Conservation (phyloP, 23 tunicate species). For the Trididemnum clinides region DNA sequence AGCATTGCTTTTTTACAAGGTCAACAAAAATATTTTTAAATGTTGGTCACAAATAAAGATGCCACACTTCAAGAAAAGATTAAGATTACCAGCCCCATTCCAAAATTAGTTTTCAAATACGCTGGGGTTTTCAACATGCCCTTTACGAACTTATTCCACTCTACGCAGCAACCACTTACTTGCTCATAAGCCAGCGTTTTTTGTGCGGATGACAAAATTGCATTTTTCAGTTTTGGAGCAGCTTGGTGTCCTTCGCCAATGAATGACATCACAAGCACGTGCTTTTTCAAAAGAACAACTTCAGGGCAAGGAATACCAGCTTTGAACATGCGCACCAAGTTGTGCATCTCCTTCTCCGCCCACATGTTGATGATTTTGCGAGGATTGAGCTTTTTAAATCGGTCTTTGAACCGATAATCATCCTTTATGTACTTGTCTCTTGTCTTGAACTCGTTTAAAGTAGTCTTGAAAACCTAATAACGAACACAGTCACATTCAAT, state of each 20-base stretch:
- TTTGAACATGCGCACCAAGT: slow-evolving; percentile 52
- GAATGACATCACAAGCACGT: slow-evolving; percentile 92
- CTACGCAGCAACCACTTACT: too few relatives aligned
- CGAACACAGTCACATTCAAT: too few relatives aligned
- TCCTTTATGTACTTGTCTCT: slow-evolving; percentile 92
- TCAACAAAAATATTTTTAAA: too few relatives aligned
- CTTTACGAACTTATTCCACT: too few relatives aligned
- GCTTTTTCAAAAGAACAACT: slow-evolving; percentile 80
- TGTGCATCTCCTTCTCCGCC: slow-evolving; percentile 97
- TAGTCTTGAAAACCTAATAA: slow-evolving; percentile 84
- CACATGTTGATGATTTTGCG: slow-evolving; percentile 93
- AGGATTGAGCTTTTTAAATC: slow-evolving; percentile 88
- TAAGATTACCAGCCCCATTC: neutral
- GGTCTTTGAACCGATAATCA: slow-evolving; percentile 95
- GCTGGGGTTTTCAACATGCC: neutral
- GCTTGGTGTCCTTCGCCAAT: slow-evolving; percentile 75
- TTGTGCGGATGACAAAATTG: slow-evolving; percentile 60
- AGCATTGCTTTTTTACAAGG: too few relatives aligned
- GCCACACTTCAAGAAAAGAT: neutral
- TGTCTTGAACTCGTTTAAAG: slow-evolving; percentile 76
- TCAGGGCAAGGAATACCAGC: slow-evolving; percentile 91
- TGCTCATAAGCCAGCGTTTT: slow-evolving; percentile 66
- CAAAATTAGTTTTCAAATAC: neutral
- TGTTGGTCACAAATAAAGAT: neutral
- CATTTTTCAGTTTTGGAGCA: slow-evolving; percentile 81